These are phyloP conservation scores for Mactromeris polynyma DNA, from an alignment of 2,888 invertebrate species.

Conservation along the genomic window DNA sequence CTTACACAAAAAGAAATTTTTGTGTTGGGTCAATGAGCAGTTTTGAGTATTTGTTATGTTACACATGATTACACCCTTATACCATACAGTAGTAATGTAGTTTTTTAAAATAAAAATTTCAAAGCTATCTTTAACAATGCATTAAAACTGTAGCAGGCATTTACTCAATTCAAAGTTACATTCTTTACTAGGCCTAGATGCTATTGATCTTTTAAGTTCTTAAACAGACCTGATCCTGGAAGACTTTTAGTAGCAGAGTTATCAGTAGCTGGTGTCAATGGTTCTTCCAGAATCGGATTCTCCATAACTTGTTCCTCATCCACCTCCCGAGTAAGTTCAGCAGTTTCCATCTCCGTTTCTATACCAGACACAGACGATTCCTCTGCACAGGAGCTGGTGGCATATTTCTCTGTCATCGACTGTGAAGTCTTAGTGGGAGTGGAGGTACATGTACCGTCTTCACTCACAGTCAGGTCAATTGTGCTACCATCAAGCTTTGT, in stretches of 20 bases:
- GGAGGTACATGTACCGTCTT: not conserved
- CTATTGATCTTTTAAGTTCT: no score
- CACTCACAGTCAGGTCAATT: not conserved
- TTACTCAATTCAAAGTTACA: no score
- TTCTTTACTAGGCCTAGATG: no score
- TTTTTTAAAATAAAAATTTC: no score
- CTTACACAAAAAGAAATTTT: no score
- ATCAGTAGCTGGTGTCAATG: slow-evolving; percentile 56
- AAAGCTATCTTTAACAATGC: no score
- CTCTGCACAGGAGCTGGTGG: not conserved
- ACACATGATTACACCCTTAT: no score
- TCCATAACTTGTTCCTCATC: slow-evolving; percentile 21
- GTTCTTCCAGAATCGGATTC: slow-evolving; percentile 21
- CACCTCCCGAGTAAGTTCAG: slow-evolving; percentile 16
- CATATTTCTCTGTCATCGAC: not conserved
- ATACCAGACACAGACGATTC: not conserved
- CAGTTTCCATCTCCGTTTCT: not conserved
- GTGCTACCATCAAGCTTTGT: slow-evolving; percentile 33
- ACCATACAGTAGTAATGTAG: no score
- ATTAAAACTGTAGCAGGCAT: no score
- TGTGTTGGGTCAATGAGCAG: no score
- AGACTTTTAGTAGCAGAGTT: slow-evolving; percentile 49
- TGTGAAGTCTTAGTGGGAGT: no score
- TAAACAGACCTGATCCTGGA: slow-evolving; percentile 49
- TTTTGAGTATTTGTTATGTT: no score